Evolutionary conservation across 2,888 invertebrate species (phyloP), one percentile per base, ranked within the genome.

Genomic region (Tanytarsus gracilentus): DNA sequence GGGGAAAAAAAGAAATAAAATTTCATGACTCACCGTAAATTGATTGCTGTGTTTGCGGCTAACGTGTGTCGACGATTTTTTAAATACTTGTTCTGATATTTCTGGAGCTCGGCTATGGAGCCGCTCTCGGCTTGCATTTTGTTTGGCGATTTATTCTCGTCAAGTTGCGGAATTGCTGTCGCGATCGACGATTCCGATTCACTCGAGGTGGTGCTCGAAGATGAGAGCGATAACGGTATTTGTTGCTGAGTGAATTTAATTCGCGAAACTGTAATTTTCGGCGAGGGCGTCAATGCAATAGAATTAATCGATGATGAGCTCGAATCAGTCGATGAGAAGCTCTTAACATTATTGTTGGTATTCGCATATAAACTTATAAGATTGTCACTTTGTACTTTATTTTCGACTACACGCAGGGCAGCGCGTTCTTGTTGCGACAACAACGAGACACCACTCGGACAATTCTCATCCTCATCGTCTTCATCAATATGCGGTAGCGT

Each of bases 111-210:
- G 61, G 89, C 90, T 71, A 92, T 90, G 73, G 88, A 87, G 67
- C 92, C 91, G 71, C 90, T 90, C 75, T 92, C 91, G 66, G 91
- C 92, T 78, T 92, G 91, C 91, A 92, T 91, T 77, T 79, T 90
- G 73, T 78, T 76, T 68, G 75, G 72, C 64, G 74, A 72, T 63
- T 73, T 72, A 16, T 29, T 44, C 4, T 56, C 55, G 64, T 64
- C 69, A 70, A 48, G 70, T 70, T 63, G 71, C 69, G 62, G 75
- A 73, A 64, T 75, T 72, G 68, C 73, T 74, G 67, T 71, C 69
- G 63, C 67, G 68, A 61, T 68, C 68, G 62, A 68, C 68, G 61
- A 65, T 69, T 64, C 67, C 69, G 53, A 66, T 26, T 67, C 66
- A 67, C 61, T 67, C 63, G 36, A 66, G 66, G 33, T 68, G 30